Base-by-base conservation (phyloP, 2,888 invertebrate genomes). In the Gari tellinella region DNA sequence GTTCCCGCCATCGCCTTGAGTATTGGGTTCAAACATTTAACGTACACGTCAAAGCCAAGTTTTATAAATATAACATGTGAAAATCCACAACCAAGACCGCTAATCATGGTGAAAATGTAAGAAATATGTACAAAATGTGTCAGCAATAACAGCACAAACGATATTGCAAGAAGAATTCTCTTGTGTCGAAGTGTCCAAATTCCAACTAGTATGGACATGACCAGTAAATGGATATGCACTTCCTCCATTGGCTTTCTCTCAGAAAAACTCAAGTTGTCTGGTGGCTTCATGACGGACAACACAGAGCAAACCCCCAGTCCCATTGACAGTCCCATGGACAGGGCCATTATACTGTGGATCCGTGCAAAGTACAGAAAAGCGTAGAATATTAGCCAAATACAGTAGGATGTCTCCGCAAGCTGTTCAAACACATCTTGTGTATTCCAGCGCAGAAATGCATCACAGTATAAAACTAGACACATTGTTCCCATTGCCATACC, bases 401-500 rank as follows among this genome's bases (percentile, higher is more conserved):
- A 31, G 31, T 10, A 31, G 5, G 5, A 31, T 7, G 31, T 31
- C 5, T 31, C 31, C 10, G 31, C 31, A 31, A 31, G 4, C 31
- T 31, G 31, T 31, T 7, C 4, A 31, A 31, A 7, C 10, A 10
- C 10, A 4, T 31, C 31, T 31, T 31, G 4, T 15, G 68, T 38
- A 38, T 73, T 64, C 80, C 77, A 83, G 15, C 77, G 55, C 10
- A 74, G 37, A 7, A 77, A 51, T 5, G 64, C 57, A 40, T 81
- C 81, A 31, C 41, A 58, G n/a, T 76, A 69, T 7, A 83, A 10
- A 8, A 81, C 69, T 7, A 80, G 48, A 25, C 69, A 68, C 41
- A 68, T 45, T 10, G 73, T 63, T 31, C 83, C 83, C 14, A 83
- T 61, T 1, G 80, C 76, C 61, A 81, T 81, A 17, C 81, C 81